These are phyloP conservation scores for Oriolus oriolus DNA, from an alignment of 2,113 vertebrate species.

Conservation along the genomic window DNA sequence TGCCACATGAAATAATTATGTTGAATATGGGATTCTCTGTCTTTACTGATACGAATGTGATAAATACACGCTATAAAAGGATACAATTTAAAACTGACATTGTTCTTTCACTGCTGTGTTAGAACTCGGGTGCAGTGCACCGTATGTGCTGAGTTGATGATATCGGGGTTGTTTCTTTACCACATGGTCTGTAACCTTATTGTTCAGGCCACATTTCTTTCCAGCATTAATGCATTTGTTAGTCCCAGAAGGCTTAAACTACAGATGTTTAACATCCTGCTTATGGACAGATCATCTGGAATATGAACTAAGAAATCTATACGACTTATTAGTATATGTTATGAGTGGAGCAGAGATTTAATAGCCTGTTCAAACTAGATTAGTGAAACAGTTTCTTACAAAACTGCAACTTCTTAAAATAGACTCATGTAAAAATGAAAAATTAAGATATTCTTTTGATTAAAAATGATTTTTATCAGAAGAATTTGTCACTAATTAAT, in stretches of 20 bases:
- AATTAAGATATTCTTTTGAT: conserved; percentile 66
- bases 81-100: conserved; percentile 56
- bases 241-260: conserved; percentile 88
- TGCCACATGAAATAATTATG: conserved; percentile 55
- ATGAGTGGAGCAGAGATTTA: conserved; percentile 75
- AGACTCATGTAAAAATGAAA: conserved; percentile 63
- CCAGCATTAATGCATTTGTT: conserved; percentile 90
- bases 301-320: conserved; percentile 80
- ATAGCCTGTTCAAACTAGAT: conserved; percentile 78
- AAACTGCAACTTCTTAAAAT: conserved; percentile 70
- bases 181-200: conserved; percentile 84
- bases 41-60: conserved; percentile 49
- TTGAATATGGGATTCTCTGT: conserved; percentile 47
- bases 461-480: conserved; percentile 71
- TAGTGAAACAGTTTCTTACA: conserved; percentile 72
- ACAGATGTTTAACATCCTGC: conserved; percentile 83
- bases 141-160: conserved; percentile 66
- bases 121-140: conserved; percentile 58
- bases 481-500: conserved; percentile 75
- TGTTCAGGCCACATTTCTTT: conserved; percentile 88
- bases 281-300: conserved; percentile 81
- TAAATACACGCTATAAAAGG: conserved; percentile 44
- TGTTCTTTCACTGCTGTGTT: conserved; percentile 41
- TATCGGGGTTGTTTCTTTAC: conserved; percentile 67
- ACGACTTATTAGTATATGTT: conserved; percentile 78